These are phyloP conservation scores for Sinopyrophorus schimmeli DNA, from an alignment of 2,888 invertebrate genomes.

Conservation along the genomic window DNA sequence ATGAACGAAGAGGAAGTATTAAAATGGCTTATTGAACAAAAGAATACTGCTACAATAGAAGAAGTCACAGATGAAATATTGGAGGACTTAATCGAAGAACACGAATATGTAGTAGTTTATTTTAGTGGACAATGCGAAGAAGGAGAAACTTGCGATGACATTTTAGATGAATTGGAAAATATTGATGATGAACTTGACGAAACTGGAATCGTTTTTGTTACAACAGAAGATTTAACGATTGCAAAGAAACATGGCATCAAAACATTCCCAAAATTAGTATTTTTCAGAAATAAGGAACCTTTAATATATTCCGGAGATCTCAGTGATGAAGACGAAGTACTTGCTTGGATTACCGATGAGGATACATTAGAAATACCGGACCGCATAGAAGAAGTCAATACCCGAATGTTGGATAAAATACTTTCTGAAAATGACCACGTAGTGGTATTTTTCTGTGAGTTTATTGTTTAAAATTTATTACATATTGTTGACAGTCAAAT, in stretches of 20 bases:
- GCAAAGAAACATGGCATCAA: slow-evolving; percentile 87
- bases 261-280: slow-evolving; percentile 80
- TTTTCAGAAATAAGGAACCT: slow-evolving; percentile 91
- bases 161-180: slow-evolving; percentile 83
- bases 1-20: slow-evolving; percentile 90
- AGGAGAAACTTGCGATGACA: slow-evolving; percentile 83
- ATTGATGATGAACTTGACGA: slow-evolving; percentile 93
- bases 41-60: slow-evolving; percentile 88
- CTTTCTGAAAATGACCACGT: slow-evolving; percentile 85
- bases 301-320: slow-evolving; percentile 80
- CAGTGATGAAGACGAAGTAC: slow-evolving; percentile 87
- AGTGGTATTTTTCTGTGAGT: slow-evolving; percentile 92
- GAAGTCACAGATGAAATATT: slow-evolving; percentile 93
- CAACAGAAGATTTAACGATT: slow-evolving; percentile 79
- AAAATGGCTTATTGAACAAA: slow-evolving; percentile 86
- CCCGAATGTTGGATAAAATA: slow-evolving; percentile 87
- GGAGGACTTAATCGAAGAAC: slow-evolving; percentile 80
- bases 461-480: background rate
- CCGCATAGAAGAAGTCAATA: slow-evolving; percentile 90
- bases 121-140: slow-evolving; percentile 90
- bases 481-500: background rate
- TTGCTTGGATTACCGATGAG: slow-evolving; percentile 90
- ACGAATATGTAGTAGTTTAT: slow-evolving; percentile 92
- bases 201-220: slow-evolving; percentile 90
- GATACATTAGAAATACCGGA: slow-evolving; percentile 89